Conservation (phyloP, 2,113 vertebrate genomes). For the Neodon shergylaensis region DNA sequence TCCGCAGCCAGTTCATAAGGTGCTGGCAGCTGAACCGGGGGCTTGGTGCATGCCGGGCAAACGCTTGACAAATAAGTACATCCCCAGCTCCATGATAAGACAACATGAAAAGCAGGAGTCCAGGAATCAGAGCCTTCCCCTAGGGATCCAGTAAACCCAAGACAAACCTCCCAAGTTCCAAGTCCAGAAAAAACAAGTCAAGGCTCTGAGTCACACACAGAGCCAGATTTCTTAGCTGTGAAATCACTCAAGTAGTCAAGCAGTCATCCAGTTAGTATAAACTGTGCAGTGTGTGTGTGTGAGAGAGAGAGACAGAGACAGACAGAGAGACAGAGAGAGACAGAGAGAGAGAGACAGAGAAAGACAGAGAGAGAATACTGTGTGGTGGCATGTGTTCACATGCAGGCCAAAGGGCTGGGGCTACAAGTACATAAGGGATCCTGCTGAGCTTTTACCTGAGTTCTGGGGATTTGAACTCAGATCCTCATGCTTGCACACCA, state of each 20-base stretch:
- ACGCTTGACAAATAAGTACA: background rate
- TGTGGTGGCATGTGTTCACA: background rate
- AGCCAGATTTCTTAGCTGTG: conserved; percentile 31
- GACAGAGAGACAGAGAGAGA: no score
- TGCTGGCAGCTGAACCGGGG: background rate
- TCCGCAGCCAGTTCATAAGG: background rate
- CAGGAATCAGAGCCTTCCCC: background rate
- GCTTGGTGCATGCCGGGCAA: background rate
- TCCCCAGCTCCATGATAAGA: background rate
- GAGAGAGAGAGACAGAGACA: background rate
- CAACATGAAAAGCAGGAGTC: background rate
- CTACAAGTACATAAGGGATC: background rate
- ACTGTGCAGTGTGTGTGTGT: background rate
- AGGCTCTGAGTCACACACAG: conserved; percentile 11
- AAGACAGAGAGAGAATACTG: no score
- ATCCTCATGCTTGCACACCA: background rate
- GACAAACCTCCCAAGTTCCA: conserved; percentile 27
- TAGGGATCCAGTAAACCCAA: background rate
- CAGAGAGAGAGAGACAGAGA: background rate
- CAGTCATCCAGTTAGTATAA: conserved; percentile 6
- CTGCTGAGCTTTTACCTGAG: background rate
- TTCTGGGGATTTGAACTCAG: background rate
- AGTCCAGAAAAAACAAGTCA: conserved; percentile 37
- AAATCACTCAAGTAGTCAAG: background rate
- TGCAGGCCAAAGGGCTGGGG: background rate